Evolutionary conservation across 92 coral and sea anemone genomes (phyloP).

Genomic region (Actinostola sp.): DNA sequence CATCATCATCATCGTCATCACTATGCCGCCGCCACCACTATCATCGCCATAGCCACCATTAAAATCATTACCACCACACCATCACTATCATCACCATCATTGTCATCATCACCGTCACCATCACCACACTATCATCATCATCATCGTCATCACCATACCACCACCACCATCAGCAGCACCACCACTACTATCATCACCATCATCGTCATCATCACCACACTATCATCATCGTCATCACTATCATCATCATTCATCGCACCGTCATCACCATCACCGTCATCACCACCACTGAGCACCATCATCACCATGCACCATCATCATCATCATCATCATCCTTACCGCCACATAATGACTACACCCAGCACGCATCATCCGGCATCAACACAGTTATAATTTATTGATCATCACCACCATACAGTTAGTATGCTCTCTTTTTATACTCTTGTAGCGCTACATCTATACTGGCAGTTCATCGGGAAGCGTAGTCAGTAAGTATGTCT

Average conservation of each 20-base stretch:
- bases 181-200: no score
- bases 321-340: not conserved
- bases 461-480: constrained; percentile 91
- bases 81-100: no score
- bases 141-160: no score
- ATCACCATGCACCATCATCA: not conserved
- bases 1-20: not conserved
- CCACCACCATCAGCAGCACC: not conserved
- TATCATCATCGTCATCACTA: not conserved
- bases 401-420: not conserved
- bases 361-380: no score
- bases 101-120: no score
- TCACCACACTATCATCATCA: no score
- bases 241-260: not conserved
- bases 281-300: not conserved
- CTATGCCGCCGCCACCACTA: not conserved
- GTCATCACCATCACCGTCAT: not conserved
- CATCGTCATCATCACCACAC: not conserved
- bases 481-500: constrained; percentile 76
- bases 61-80: not conserved
- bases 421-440: no score
- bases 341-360: no score
- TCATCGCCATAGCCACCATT: not conserved
- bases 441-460: constrained; percentile 77
- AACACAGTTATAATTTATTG: no score